Percentiles rank a stretch among this genome's conserved stretches.
Conservation (phyloP, 92 coral and sea anemone genomes). For the Metridium senile region DNA sequence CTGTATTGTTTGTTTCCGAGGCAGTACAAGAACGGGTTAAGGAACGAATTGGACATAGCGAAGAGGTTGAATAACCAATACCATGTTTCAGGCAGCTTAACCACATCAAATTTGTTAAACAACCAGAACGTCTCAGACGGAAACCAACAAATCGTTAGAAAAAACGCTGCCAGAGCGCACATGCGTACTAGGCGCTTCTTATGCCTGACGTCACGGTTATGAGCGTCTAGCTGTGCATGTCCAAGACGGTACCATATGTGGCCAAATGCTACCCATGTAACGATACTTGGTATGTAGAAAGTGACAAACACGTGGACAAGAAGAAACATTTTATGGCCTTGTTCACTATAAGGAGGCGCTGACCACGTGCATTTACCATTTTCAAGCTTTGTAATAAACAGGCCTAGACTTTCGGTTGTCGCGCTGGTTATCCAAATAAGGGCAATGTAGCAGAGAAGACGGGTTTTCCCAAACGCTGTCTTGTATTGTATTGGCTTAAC, state of each 20-base stretch:
- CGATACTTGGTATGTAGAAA: constrained; percentile 15
- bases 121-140: constrained; percentile 20
- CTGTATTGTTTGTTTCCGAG: constrained; percentile 21
- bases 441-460: constrained; percentile 19
- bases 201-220: background rate
- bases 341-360: background rate
- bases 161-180: constrained; percentile 26
- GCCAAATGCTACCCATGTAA: constrained; percentile 24
- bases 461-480: constrained; percentile 3
- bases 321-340: background rate
- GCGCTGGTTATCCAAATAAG: constrained; percentile 25
- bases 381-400: constrained; percentile 1
- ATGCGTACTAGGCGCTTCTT: constrained; percentile 38
- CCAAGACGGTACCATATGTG: constrained; percentile 11
- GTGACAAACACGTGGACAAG: constrained; percentile 15
- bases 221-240: background rate
- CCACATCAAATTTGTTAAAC: background rate
- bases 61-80: constrained; percentile 10
- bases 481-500: constrained; percentile 19
- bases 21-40: constrained; percentile 26
- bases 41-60: constrained; percentile 22
- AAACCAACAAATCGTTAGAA: constrained; percentile 29
- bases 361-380: constrained; percentile 16
- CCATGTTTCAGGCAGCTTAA: constrained; percentile 11
- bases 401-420: background rate